Conservation (phyloP, 2,888 invertebrate genomes). For the Timema podura region DNA sequence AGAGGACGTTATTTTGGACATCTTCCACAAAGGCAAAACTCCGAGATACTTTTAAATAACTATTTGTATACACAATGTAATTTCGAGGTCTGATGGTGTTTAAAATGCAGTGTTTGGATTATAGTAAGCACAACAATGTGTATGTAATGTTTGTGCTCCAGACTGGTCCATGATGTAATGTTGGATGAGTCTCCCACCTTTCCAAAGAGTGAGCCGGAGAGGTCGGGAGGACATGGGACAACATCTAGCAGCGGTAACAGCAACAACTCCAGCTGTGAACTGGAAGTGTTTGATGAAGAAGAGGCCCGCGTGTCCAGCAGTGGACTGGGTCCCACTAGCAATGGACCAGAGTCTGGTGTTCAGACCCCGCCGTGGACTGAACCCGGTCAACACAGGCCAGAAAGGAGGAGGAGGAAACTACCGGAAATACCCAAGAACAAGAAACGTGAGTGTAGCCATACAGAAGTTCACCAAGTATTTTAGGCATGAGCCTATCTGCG, state of each 20-base stretch:
- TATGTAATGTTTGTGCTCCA: slow-evolving; percentile 42
- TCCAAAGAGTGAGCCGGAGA: slow-evolving; percentile 63
- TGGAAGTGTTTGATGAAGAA: slow-evolving; percentile 42
- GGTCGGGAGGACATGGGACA: slow-evolving; percentile 22
- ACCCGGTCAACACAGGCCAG: slow-evolving; percentile 37
- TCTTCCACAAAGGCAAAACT: not conserved
- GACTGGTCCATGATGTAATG: slow-evolving; percentile 78
- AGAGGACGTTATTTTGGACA: too few relatives aligned
- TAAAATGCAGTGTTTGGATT: not conserved
- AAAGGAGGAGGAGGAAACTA: slow-evolving; percentile 73
- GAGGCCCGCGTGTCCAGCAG: not conserved
- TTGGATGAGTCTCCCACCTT: slow-evolving; percentile 76
- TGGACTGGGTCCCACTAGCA: slow-evolving; percentile 22
- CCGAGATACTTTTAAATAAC: not conserved
- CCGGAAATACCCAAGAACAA: slow-evolving; percentile 88
- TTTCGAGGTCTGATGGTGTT: not conserved
- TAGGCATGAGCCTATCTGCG: not conserved
- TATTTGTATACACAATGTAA: not conserved
- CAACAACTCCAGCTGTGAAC: slow-evolving; percentile 37
- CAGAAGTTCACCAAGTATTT: not conserved
- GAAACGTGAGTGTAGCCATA: slow-evolving; percentile 46
- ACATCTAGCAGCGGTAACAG: too few relatives aligned
- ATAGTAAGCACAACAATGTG: not conserved
- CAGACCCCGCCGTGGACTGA: slow-evolving; percentile 2
- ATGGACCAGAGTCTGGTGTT: not conserved